Base-by-base conservation (phyloP, 1,140 invertebrate species). In the Cherax destructor region DNA sequence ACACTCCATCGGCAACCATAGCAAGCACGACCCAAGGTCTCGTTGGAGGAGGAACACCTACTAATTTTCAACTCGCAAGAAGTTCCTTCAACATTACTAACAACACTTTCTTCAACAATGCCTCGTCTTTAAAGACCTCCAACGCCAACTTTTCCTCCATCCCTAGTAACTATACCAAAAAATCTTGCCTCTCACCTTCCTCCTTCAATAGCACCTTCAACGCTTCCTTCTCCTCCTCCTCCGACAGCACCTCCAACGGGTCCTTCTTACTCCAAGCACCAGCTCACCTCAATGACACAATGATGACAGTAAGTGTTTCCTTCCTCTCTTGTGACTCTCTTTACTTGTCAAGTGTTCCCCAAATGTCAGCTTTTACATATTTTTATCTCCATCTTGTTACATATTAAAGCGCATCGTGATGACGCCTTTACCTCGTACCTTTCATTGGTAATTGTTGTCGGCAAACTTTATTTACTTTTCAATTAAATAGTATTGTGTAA, bases 241-340 rank as follows among this genome's bases (percentile, higher is more conserved):
- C 72, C 24, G 52, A 30, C 84, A 86, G 84, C 84, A 74, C 10
- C 72, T 52, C 59, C 84, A 86, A 76, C 84, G 49, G 30, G 65
- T 86, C 84, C 50, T 65, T 86, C 65, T 65, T 74, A 24, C 69
- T 76, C 72, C 69, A 74, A 24, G 84, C 47, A 47, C 24, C 69
- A 52, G 41, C 84, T 49, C 47, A 86, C 16, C 84, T 86, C 84
- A 86, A 86, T 86, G 84, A 86, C 69, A 86, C 84, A 86, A 86
- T 86, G 84, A 86, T 76, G 84, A 86, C 69, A 86, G 84, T 86
- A 74, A 86, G 84, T 86, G 49, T 13, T 50, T 7, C 47, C 52
- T 7, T 56, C 52, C 52, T 1, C 7, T 56, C 52, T 56, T 56
- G 1, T 56, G 13, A 0, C 52, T 1, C 52, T 56, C 1, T 56